Base-by-base conservation (phyloP, 2,888 invertebrate genomes). In the Ectobius pallidus region DNA sequence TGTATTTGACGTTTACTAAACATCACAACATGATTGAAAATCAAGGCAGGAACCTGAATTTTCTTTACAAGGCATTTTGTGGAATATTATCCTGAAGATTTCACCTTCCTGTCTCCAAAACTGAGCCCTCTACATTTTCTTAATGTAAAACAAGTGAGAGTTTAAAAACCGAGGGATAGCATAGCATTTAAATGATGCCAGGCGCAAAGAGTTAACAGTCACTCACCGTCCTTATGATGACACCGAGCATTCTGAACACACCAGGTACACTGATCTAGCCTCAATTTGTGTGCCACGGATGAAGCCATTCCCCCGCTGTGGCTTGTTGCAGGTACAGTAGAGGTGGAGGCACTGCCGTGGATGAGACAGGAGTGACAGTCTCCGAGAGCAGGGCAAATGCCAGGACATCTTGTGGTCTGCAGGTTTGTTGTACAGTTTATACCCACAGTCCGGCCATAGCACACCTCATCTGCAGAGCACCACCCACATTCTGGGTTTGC, bases 401-500 rank as follows among this genome's bases (percentile, higher is more conserved):
- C 95, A 0, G 94, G 94, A 80, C 95, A 95, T 11, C 93, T 87
- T 1, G 94, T 92, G 0, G 95, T 94, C 83, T 94, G 94, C 34
- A 96, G 84, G 84, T 96, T 96, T 0, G 94, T 95, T 0, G 95
- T 95, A 80, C 95, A 95, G 81, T 95, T 95, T 9, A 94, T 92
- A 0, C 94, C 94, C 63, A 93, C 89, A 1, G 94, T 94, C 74
- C 95, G 88, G 0, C 94, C 94, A 80, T 94, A 94, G 79, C 95
- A 95, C 74, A 89, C 87, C 76, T 90, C 91, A 77, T 92, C 92
- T 27, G 92, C 91, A 0, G 94, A 93, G 81, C 97, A 97, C 95
- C 95, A 96, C 16, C 96, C 95, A 81, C 97, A 97, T 82, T 96
- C 96, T 0, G 96, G 95, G 84, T 97, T 95, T 0, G 94, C 92